Conservation (phyloP, 2,888 invertebrate genomes). For the Hylaea fasciaria region DNA sequence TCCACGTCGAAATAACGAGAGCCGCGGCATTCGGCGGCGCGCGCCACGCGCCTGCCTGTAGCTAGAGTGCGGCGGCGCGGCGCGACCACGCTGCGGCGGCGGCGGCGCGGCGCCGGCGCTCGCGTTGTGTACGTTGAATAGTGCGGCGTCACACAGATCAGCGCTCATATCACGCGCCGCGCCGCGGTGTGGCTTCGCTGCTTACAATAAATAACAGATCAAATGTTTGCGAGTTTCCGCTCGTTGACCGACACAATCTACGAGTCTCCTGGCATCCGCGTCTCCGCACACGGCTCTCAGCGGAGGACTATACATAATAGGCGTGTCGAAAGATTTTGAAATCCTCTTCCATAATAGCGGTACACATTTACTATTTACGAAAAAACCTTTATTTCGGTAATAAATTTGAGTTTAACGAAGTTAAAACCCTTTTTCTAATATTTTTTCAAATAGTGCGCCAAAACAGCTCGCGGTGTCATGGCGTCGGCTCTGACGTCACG, state of each 20-base stretch:
- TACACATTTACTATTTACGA: no score
- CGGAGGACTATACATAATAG: no score
- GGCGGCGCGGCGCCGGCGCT: neutral
- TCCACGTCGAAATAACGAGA: slow-evolving; percentile 1
- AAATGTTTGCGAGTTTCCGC: slow-evolving; percentile 1
- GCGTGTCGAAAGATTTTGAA: no score
- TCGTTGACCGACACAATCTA: slow-evolving; percentile 5
- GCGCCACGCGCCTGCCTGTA: neutral
- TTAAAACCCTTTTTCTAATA: no score
- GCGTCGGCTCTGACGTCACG: no score
- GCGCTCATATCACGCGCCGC: neutral
- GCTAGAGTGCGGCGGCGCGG: no score
- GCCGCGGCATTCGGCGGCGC: neutral
- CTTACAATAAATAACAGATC: neutral
- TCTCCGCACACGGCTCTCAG: neutral
- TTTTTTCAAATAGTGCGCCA: no score
- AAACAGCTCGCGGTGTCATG: no score
- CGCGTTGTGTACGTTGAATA: neutral
- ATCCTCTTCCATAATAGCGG: no score
- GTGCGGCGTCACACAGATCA: neutral
- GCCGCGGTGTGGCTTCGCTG: neutral
- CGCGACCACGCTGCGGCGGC: no score
- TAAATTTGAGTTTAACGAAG: no score
- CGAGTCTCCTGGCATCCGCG: neutral
- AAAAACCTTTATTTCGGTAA: no score